These are phyloP conservation scores for Lacerta viridis DNA, from an alignment of 2,797 vertebrate genomes.

Conservation along the genomic window DNA sequence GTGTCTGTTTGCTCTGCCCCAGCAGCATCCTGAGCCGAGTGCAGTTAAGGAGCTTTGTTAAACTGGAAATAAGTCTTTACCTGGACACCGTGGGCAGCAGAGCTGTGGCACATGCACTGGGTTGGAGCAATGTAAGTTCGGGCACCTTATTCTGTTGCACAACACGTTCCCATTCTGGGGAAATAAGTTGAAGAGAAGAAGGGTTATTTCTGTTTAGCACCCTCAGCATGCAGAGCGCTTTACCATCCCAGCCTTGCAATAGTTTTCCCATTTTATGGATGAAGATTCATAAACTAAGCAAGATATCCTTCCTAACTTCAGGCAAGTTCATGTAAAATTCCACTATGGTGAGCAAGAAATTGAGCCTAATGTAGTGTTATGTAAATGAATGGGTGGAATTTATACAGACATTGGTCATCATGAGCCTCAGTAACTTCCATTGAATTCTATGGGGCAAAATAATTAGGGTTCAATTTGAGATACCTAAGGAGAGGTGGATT, in stretches of 20 bases:
- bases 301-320: too few relatives aligned
- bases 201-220: not conserved
- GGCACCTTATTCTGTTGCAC: constrained; percentile 86
- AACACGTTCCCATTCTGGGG: constrained; percentile 85
- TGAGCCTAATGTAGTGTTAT: too few relatives aligned
- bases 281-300: not conserved
- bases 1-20: constrained; percentile 43
- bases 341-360: too few relatives aligned
- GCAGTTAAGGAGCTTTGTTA: constrained; percentile 31
- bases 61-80: constrained; percentile 71
- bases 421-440: too few relatives aligned
- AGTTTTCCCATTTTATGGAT: not conserved
- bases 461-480: not conserved
- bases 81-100: constrained; percentile 86
- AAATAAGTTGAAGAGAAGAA: constrained; percentile 46
- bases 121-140: constrained; percentile 81
- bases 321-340: too few relatives aligned
- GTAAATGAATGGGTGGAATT: too few relatives aligned
- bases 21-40: not conserved
- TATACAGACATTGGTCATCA: too few relatives aligned
- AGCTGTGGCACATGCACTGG: constrained; percentile 83
- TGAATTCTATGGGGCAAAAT: not conserved
- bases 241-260: too few relatives aligned
- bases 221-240: not conserved
- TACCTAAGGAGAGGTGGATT: not conserved